phyloP scores from a whole-genome alignment of 2,797 vertebrate species.

The Prunella strophiata region DNA sequence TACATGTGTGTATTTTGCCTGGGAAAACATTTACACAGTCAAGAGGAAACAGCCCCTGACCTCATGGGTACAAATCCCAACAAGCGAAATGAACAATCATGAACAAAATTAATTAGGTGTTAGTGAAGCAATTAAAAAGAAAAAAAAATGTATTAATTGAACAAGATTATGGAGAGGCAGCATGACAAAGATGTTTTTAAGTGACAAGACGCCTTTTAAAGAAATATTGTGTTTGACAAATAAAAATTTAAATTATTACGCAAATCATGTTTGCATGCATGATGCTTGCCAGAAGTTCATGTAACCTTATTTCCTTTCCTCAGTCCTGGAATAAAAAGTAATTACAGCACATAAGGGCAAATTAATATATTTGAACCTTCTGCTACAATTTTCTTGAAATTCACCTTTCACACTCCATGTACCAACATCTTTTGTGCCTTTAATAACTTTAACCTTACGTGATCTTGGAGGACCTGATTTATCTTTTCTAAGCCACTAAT shows the following conservation, averaged over 20 bases:
- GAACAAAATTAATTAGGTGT: neutral
- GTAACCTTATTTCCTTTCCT: neutral
- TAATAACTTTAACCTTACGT: neutral
- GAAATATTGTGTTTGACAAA: neutral
- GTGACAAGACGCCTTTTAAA: neutral
- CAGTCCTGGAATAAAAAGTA: neutral
- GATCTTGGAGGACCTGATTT: neutral
- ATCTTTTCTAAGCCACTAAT: neutral
- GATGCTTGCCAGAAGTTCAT: neutral
- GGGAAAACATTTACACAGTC: neutral
- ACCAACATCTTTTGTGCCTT: neutral
- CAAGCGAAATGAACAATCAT: neutral
- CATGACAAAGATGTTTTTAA: neutral
- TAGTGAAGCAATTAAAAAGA: neutral
- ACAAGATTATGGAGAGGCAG: neutral
- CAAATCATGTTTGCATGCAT: neutral
- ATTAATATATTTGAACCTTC: neutral
- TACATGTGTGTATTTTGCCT: neutral
- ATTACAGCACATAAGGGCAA: neutral
- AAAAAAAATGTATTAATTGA: neutral
- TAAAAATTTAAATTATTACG: neutral
- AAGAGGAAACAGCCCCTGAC: neutral
- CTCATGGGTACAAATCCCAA: neutral
- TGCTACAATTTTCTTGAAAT: neutral
- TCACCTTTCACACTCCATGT: neutral